Evolutionary conservation across 1,140 invertebrate genomes (phyloP), one percentile per base, ranked within the genome.

Genomic region (Ruditapes philippinarum): DNA sequence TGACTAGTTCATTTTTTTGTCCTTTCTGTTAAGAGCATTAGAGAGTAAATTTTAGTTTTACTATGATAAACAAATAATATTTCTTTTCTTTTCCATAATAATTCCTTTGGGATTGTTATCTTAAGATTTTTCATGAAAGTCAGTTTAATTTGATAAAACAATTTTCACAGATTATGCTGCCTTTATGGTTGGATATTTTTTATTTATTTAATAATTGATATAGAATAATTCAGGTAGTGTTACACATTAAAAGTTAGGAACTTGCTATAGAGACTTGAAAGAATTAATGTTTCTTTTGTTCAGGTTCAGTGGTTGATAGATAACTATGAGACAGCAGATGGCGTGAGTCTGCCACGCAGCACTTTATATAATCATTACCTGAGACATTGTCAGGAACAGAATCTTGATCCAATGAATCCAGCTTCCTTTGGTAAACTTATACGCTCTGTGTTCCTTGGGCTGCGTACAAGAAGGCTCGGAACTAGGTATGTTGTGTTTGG

Each of bases 401-500:
- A 99, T 95, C 96, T 99, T 80, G 99, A 99, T 95, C 98, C 99
- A 11, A 99, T 99, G 83, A 99, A 99, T 97, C 99, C 99, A 68
- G 99, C 99, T 14, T 99, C 99, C 51, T 99, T 99, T 97, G 99
- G 99, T 40, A 99, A 99, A 96, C 96, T 99, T 19, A 99, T 99
- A 92, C 97, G 99, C 57, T 99, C 98, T 7, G 99, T 99, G 51
- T 99, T 99, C 96, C 97, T 99, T 89, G 99, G 99, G 14, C 96
- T 99, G 89, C 96, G 98, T 90, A 99, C 99, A 28, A 96, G 99
- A 92, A 97, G 99, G 65, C 97, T 99, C 51, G 99, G 99, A 90
- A 99, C 99, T 9, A 97, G 98, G 97, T 98, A 96, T 81, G 83
- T 25, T 45, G 5, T 45, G 5, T n/a, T n/a, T n/a, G n/a, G n/a